Conservation (phyloP, 2,888 invertebrate species). For the Scrobipalpa atriplicella region DNA sequence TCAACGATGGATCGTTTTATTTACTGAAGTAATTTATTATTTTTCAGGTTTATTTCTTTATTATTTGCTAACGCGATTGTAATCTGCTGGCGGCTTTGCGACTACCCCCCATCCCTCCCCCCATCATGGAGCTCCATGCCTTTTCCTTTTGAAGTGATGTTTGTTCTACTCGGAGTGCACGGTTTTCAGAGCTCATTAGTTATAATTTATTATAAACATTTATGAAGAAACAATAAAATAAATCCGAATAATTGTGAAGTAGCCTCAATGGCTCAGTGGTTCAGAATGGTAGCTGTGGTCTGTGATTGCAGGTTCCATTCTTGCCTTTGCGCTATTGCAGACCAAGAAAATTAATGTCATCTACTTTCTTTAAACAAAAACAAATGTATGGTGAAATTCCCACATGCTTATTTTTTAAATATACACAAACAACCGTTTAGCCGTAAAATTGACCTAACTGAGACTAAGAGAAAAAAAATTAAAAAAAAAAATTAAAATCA, state of each 20-base stretch:
- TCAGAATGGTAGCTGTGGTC: conserved; percentile 19
- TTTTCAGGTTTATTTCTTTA: conserved; percentile 23
- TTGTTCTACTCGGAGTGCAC: conserved; percentile 39
- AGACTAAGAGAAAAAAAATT: no score
- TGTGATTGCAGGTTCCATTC: conserved; percentile 19
- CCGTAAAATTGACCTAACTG: no score
- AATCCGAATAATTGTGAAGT: neutral
- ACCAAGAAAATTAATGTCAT: neutral
- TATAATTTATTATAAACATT: no score
- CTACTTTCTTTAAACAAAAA: no score
- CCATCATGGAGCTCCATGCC: conserved; percentile 67
- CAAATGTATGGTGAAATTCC: no score
- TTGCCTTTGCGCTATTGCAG: conserved; percentile 29
- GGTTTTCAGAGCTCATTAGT: conserved; percentile 42
- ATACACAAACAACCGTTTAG: no score
- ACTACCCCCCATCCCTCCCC: conserved; percentile 35
- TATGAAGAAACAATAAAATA: no score
- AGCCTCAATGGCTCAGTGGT: conserved; percentile 1
- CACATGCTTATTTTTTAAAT: no score
- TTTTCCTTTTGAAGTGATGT: conserved; percentile 47
- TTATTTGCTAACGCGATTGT: conserved; percentile 48
- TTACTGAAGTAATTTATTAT: neutral
- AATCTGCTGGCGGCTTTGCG: conserved; percentile 43
- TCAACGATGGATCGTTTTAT: neutral
- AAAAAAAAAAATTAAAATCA: no score